A percentile compares a stretch with the other conserved stretches of the same genome.
These are phyloP conservation scores for Candidula unifasciata DNA, from an alignment of 2,888 invertebrate species.

Conservation along the genomic window DNA sequence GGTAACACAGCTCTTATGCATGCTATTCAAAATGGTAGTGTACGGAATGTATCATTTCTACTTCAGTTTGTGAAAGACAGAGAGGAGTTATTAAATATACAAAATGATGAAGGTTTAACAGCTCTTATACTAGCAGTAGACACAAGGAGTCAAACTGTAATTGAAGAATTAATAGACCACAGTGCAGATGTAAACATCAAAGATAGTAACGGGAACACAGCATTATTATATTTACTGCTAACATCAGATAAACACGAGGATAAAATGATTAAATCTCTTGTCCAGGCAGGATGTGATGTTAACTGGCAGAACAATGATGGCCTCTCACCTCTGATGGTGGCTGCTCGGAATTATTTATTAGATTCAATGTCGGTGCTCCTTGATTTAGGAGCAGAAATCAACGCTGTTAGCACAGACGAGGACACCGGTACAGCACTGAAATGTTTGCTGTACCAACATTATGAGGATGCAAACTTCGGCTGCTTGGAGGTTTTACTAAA, in stretches of 20 bases:
- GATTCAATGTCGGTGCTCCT: background rate
- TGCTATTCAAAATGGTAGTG: background rate
- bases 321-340: constrained; percentile 6
- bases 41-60: background rate
- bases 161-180: background rate
- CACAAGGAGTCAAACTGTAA: background rate
- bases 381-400: constrained; percentile 8
- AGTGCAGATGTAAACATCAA: constrained; percentile 11
- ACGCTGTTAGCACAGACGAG: background rate
- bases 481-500: background rate
- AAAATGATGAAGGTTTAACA: background rate
- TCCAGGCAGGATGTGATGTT: background rate
- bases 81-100: background rate
- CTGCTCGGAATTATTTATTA: background rate
- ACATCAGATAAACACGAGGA: background rate
- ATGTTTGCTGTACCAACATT: background rate
- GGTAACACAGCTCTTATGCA: background rate
- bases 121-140: background rate
- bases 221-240: background rate
- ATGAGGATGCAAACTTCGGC: too few species aligned
- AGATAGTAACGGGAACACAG: background rate
- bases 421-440: constrained; percentile 3
- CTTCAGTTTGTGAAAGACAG: background rate
- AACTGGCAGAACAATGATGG: constrained; percentile 23
- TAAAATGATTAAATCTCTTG: background rate